Percentiles rank a stretch among this genome's conserved stretches.
phyloP scores from a whole-genome alignment of 1,140 invertebrate species.

The Halesus radiatus region DNA sequence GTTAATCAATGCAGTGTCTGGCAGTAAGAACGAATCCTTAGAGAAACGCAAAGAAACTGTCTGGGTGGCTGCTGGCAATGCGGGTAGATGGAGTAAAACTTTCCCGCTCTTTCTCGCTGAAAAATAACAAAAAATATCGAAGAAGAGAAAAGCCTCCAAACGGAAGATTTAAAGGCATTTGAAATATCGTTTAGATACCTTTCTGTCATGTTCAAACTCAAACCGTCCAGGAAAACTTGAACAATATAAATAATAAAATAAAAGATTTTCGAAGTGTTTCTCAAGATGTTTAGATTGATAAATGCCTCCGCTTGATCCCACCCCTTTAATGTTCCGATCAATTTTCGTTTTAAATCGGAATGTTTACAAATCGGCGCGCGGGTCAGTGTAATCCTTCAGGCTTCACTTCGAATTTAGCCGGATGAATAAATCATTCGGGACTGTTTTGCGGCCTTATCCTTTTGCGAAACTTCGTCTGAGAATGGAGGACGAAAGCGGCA shows the following conservation, averaged over 20 bases:
- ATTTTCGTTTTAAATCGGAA: constrained; percentile 5
- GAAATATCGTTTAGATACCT: too few relatives aligned
- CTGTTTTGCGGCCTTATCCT: constrained; percentile 41
- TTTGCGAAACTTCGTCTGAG: constrained; percentile 34
- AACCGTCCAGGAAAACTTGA: too few relatives aligned
- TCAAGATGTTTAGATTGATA: constrained; percentile 1
- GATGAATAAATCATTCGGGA: constrained; percentile 37
- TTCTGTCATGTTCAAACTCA: too few relatives aligned
- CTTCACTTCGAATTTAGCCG: constrained; percentile 21
- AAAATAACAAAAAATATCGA: neutral
- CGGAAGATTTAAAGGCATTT: too few relatives aligned
- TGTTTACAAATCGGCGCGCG: neutral
- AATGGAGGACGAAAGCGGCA: neutral
- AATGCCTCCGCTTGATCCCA: neutral
- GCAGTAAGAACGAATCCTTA: neutral
- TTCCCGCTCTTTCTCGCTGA: neutral
- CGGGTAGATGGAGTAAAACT: too few relatives aligned
- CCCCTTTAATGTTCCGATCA: constrained; percentile 11
- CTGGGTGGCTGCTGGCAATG: constrained; percentile 6
- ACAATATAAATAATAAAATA: too few relatives aligned
- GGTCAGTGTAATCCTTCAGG: constrained; percentile 12
- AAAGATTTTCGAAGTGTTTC: neutral
- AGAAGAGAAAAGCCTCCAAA: neutral
- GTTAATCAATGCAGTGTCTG: constrained; percentile 36
- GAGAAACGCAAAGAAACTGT: constrained; percentile 6